phyloP scores from a whole-genome alignment of 2,888 invertebrate genomes.

The Callyntrura guangdongensis region DNA sequence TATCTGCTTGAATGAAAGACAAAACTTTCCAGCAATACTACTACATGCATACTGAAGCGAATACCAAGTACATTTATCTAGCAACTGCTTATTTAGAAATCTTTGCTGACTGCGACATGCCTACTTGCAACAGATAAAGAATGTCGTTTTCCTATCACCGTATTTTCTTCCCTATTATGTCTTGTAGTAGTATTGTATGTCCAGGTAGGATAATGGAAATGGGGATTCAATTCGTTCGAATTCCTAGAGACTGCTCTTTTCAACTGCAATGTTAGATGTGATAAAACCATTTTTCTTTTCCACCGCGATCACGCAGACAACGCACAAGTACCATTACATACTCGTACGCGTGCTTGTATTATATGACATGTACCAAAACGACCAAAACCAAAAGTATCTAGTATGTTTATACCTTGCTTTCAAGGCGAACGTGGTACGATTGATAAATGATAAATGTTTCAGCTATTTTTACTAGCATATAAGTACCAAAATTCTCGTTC shows the following conservation, averaged over 20 bases:
- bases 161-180: background rate
- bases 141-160: conserved; percentile 44
- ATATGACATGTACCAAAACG: background rate
- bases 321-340: conserved; percentile 15
- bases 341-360: conserved; percentile 11
- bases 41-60: too few relatives aligned
- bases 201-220: background rate
- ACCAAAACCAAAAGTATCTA: too few relatives aligned
- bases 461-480: too few relatives aligned
- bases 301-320: background rate
- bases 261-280: conserved; percentile 40
- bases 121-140: conserved; percentile 41
- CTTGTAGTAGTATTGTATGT: background rate
- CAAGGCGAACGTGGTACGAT: too few relatives aligned
- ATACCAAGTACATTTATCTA: too few relatives aligned
- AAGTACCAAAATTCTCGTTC: too few relatives aligned
- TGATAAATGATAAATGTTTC: too few relatives aligned
- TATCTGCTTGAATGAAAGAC: background rate
- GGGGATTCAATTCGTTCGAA: conserved; percentile 31
- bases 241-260: conserved; percentile 47
- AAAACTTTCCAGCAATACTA: background rate
- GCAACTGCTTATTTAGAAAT: too few relatives aligned
- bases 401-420: too few relatives aligned
- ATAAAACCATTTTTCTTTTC: conserved; percentile 27
- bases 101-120: conserved; percentile 33